Base-by-base conservation (phyloP, 2,888 invertebrate species). In the Drosophila helvetica region DNA sequence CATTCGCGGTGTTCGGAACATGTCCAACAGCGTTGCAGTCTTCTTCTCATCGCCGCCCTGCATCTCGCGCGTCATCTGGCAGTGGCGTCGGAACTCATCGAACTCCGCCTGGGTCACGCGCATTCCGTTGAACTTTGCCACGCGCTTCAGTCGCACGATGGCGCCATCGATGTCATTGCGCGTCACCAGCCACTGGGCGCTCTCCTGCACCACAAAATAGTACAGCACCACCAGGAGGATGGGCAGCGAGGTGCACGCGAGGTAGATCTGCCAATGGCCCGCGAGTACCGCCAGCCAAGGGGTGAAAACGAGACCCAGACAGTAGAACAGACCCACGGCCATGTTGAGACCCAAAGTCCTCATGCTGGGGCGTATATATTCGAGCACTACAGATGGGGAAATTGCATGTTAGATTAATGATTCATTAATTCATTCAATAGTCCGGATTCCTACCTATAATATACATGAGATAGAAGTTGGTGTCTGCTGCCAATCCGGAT, bases 401-500 rank as follows among this genome's bases (percentile, higher is more conserved):
- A 50, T 2, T n/a, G n/a, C n/a, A 7, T 6, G 1, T 38, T 38
- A 50, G 10, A 10, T 15, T 17, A 7, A 8, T 15, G 22, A 43
- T 19, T 18, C 18, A 43, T 4, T 12, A 15, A 38, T 25, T 58
- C 12, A 10, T 48, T 10, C 4, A 8, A 27, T 2, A 6, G 33
- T 12, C 5, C 0, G 1, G 4, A 42, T 6, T 64, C 91, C 91
- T 86, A 94, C 94, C 93, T 76, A 94, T 93, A 68, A 94, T 94
- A 77, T 94, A 94, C 94, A 94, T 94, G 92, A 94, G 93, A 68
- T 94, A 93, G 82, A 94, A 94, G 86, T 94, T 94, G 17, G 93
- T 93, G 85, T 94, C 94, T 51, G 93, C 94, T 5, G 94, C 94
- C 78, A 93, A 90, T 22, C 94, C 94, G 12, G 94, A 94, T 48